A percentile compares a stretch with the other conserved stretches of the same genome.
These are phyloP conservation scores for Tangara arthus DNA, from an alignment of 2,797 vertebrate genomes.

Conservation along the genomic window DNA sequence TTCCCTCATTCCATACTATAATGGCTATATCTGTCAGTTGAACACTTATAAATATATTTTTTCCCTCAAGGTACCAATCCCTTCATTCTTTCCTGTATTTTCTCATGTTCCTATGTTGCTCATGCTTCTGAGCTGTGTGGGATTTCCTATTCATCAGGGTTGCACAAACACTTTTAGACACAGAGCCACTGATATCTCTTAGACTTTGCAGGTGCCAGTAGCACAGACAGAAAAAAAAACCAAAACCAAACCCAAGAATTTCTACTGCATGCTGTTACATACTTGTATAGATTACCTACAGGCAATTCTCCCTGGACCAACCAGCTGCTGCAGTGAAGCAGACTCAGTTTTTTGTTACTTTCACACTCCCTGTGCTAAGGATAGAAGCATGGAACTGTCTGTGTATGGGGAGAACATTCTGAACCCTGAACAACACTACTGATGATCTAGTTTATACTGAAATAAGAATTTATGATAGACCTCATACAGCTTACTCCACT, in stretches of 20 bases:
- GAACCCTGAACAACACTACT: neutral
- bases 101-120: fast-evolving
- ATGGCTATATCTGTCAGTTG: neutral
- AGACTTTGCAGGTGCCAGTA: neutral
- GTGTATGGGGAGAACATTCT: neutral
- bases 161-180: neutral
- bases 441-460: neutral
- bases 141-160: neutral
- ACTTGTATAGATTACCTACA: neutral
- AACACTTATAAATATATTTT: neutral
- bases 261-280: neutral
- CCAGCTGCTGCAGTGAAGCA: neutral
- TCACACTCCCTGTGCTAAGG: neutral
- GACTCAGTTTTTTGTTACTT: neutral
- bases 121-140: neutral
- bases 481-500: neutral
- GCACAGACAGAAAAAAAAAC: neutral
- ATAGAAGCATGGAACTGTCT: neutral
- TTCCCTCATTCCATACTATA: neutral
- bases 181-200: neutral
- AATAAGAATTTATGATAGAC: neutral
- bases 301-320: neutral
- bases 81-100: neutral
- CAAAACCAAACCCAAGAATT: neutral
- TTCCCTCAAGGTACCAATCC: neutral